A percentile compares a stretch with the other conserved stretches of the same genome.
These are phyloP conservation scores for Eudemis profundana DNA, from an alignment of 2,888 invertebrate species.

Conservation along the genomic window DNA sequence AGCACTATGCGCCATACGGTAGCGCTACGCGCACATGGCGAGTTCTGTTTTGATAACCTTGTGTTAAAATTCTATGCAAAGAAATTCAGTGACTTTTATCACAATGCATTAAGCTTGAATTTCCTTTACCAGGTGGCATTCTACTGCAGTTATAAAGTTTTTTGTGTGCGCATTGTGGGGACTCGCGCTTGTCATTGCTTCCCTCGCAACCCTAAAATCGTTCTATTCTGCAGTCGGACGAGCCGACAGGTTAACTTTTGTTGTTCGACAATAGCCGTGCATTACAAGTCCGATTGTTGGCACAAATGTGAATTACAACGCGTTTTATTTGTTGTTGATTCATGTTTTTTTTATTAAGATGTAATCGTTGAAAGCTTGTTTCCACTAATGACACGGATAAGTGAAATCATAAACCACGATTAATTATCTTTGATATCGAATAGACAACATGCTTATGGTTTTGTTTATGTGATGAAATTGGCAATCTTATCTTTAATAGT, in stretches of 20 bases:
- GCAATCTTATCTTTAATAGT: too few relatives aligned
- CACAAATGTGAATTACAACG: conserved; percentile 83
- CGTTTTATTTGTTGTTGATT: conserved; percentile 71
- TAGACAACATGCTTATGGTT: too few relatives aligned
- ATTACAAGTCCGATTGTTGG: conserved; percentile 81
- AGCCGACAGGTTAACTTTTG: conserved; percentile 84
- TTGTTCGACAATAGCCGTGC: conserved; percentile 80
- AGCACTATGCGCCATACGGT: conserved; percentile 71
- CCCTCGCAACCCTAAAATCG: conserved; percentile 83
- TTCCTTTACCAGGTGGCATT: conserved; percentile 44
- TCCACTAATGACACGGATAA: too few relatives aligned
- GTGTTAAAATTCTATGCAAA: conserved; percentile 43
- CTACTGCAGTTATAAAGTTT: conserved; percentile 46
- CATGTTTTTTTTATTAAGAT: conserved; percentile 30
- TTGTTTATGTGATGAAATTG: too few relatives aligned
- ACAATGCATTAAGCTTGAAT: conserved; percentile 49
- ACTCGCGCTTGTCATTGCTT: conserved; percentile 81
- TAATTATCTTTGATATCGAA: too few relatives aligned
- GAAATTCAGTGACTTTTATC: conserved; percentile 44
- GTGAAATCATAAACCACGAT: too few relatives aligned
- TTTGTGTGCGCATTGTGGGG: conserved; percentile 70
- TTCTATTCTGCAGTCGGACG: conserved; percentile 78
- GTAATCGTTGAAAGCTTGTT: too few relatives aligned
- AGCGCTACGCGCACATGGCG: conserved; percentile 71
- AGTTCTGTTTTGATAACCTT: conserved; percentile 60